Base-by-base conservation (phyloP, 1,140 invertebrate genomes). In the Pseudobourletiella spinata region DNA sequence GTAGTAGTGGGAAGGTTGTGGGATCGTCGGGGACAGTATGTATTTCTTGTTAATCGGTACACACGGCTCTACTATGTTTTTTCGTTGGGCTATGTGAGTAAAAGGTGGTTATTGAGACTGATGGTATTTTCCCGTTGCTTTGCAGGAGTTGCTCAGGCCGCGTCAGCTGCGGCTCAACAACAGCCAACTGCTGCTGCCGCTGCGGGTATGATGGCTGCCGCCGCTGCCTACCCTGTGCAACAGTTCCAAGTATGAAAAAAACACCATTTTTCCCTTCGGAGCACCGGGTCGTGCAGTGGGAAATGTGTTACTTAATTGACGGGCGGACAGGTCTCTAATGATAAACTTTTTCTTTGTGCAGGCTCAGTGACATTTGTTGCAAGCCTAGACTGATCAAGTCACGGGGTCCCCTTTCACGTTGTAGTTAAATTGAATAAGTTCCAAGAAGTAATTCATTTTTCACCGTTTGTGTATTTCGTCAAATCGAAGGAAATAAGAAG, bases 181-280 rank as follows among this genome's bases (percentile, higher is more conserved):
- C 68, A 66, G 54, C 64, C 68, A 3, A 59, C 61, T 3, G 65
- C 65, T n/a, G 66, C 58, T 8, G 59, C 59, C 8, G 54, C 64
- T 29, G 64, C 61, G 2, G 67, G 67, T 15, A 59, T 66, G 59
- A 66, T 66, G 64, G 67, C 63, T 18, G 66, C 67, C 26, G 61
- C 61, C 1, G 64, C 68, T 44, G 68, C 64, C 29, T 69, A 69
- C 30, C 68, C 68, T 8, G 66, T 69, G 68, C 68, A 69, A 54
- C 68, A 69, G 32, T 69, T 69, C 32, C 68, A 69, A 57, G 68
- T 69, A 39, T 8, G n/a, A 46, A n/a, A 11, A 39, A 18, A 24
- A 44, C n/a, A n/a, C n/a, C n/a, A n/a, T n/a, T n/a, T n/a, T n/a
- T n/a, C n/a, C n/a, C n/a, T 11, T 48, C 8, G 18, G 46, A n/a